A percentile compares a stretch with the other conserved stretches of the same genome.
Conservation (phyloP, 37 sponge, comb jelly and placozoan species). For the Oscarella lobularis region DNA sequence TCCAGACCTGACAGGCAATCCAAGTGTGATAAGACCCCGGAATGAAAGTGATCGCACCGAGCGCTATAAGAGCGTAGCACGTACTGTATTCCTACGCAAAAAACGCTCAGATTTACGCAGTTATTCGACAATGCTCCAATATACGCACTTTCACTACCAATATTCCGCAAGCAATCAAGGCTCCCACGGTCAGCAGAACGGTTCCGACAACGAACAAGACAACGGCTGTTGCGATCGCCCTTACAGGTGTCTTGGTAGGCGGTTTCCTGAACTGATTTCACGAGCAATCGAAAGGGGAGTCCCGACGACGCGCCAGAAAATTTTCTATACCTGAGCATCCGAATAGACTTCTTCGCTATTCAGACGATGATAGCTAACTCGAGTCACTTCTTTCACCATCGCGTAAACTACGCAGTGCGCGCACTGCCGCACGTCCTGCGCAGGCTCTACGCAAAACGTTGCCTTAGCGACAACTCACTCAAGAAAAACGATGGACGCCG, state of each 20-base stretch:
- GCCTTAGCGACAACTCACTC: too few species aligned
- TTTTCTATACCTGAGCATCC: not conserved
- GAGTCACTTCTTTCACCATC: constrained; percentile 56
- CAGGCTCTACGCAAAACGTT: constrained; percentile 46
- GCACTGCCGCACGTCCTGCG: constrained; percentile 26
- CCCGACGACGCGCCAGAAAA: not conserved
- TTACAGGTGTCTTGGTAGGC: not conserved
- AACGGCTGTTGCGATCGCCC: not conserved
- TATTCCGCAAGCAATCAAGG: not conserved
- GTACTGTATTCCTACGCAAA: not conserved
- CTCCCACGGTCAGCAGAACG: not conserved
- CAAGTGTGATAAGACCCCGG: not conserved
- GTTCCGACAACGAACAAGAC: not conserved
- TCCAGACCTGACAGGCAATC: not conserved
- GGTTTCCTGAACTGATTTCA: constrained; percentile 3
- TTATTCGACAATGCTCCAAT: not conserved
- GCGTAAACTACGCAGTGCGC: constrained; percentile 22
- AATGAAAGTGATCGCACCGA: not conserved
- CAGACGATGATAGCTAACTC: not conserved
- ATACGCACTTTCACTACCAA: not conserved
- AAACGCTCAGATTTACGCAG: not conserved
- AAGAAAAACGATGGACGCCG: too few species aligned
- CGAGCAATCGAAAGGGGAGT: not conserved
- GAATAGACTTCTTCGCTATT: not conserved
- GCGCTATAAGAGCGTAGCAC: not conserved